phyloP scores from a whole-genome alignment of 2,113 vertebrate species.

The Nothoprocta pentlandii region DNA sequence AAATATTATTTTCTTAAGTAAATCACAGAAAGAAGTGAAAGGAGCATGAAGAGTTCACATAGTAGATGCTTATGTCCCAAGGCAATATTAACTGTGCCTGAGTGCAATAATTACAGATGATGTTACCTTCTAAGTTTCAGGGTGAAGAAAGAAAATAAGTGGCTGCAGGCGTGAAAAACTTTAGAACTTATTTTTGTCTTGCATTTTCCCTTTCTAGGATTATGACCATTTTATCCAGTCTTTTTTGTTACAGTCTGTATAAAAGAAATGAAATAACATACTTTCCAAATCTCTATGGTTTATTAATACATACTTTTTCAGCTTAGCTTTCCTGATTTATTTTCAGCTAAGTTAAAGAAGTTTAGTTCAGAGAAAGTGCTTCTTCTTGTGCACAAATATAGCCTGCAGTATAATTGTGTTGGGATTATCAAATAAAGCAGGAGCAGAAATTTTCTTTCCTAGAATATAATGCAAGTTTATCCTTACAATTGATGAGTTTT shows the following conservation, averaged over 20 bases:
- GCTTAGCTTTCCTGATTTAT: background rate
- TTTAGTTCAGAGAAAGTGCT: background rate
- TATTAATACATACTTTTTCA: background rate
- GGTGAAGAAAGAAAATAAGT: background rate
- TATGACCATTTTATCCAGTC: background rate
- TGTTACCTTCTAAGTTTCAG: background rate
- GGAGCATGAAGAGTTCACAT: background rate
- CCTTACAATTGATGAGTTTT: background rate
- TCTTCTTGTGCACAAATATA: background rate
- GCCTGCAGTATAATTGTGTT: conserved; percentile 4
- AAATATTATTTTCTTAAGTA: background rate
- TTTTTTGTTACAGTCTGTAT: background rate
- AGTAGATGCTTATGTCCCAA: background rate
- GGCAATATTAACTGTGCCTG: background rate
- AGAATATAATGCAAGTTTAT: background rate
- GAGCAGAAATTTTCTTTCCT: background rate
- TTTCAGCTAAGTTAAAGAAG: background rate
- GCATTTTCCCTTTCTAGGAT: background rate
- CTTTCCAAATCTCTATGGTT: background rate
- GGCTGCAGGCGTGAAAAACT: background rate
- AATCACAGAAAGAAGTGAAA: background rate
- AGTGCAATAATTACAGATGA: background rate
- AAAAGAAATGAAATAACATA: background rate
- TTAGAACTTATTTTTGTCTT: background rate
- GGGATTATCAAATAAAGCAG: conserved; percentile 28